Conservation (phyloP, 2,888 invertebrate genomes). For the Lutraria lutraria region DNA sequence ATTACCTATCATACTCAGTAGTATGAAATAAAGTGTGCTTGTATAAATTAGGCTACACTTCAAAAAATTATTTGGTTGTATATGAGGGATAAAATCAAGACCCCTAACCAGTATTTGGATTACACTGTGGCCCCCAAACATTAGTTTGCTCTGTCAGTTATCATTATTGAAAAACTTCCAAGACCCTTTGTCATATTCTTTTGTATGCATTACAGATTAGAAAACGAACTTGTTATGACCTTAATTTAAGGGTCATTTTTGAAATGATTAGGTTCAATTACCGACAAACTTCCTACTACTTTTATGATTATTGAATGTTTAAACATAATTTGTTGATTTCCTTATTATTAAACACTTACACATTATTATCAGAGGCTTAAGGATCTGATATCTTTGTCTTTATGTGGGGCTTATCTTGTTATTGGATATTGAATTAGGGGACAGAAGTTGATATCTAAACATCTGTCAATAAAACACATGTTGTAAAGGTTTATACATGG, state of each 20-base stretch:
- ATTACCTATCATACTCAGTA: no score
- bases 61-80: no score
- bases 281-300: not conserved
- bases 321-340: not conserved
- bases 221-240: not conserved
- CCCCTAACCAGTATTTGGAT: not conserved
- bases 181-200: not conserved
- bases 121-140: not conserved
- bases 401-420: not conserved
- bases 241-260: not conserved
- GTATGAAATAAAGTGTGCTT: no score
- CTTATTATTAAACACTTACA: not conserved
- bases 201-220: not conserved
- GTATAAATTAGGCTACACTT: no score
- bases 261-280: not conserved
- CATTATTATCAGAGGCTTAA: not conserved
- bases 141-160: not conserved
- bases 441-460: not conserved
- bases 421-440: not conserved
- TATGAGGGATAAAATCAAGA: not conserved
- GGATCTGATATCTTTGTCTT: slow-evolving; percentile 9
- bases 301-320: not conserved
- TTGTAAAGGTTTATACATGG: not conserved
- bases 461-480: slow-evolving; percentile 9
- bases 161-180: not conserved